Evolutionary conservation across 2,888 invertebrate genomes (phyloP), one percentile per base, ranked within the genome.

Genomic region (Netelia fuscicornis): DNA sequence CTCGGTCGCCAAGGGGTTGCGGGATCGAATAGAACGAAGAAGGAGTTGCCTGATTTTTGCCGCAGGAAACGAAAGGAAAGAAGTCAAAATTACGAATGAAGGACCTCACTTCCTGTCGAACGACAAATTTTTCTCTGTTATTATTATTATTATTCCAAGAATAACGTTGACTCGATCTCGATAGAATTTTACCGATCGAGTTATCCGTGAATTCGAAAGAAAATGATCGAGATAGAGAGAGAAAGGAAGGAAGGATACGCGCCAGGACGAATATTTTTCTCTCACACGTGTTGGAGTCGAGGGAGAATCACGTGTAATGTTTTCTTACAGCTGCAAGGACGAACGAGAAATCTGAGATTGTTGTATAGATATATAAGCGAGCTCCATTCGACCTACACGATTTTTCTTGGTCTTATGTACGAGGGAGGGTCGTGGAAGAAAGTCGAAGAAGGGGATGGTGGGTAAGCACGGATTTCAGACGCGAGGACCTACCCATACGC

Each of bases 391-490:
- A 30, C 30, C 30, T 30, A 30, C 30, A 30, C 3, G 30, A 30
- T 48, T 52, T 68, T 52, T 25, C 48, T 2, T 5, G 48, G 13
- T 52, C 44, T 6, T 48, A 17, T 2, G 5, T 5, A 30, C 30
- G 30, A 30, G 30, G 42, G 56, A 64, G 68, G 48, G 62, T 56
- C 70, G 56, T 30, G 17, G 58, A 71, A 37, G 58, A 76, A 65
- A 64, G 58, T 44, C 65, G 48, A 56, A 23, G 62, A 17, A 17
- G 17, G 79, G 65, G 44, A 70, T 65, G 20, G 10, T 17, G 25
- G 64, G 23, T 17, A 13, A n/a, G 48, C 70, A 70, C 64, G 58
- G 83, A 75, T 75, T 81, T 81, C 65, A 70, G 62, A 9, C 52
- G 42, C n/a, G 25, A 3, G 56, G 17, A 56, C 48, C 2, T 13